These are phyloP conservation scores for Acanthornis magna DNA, from an alignment of 2,797 vertebrate species.

Conservation along the genomic window DNA sequence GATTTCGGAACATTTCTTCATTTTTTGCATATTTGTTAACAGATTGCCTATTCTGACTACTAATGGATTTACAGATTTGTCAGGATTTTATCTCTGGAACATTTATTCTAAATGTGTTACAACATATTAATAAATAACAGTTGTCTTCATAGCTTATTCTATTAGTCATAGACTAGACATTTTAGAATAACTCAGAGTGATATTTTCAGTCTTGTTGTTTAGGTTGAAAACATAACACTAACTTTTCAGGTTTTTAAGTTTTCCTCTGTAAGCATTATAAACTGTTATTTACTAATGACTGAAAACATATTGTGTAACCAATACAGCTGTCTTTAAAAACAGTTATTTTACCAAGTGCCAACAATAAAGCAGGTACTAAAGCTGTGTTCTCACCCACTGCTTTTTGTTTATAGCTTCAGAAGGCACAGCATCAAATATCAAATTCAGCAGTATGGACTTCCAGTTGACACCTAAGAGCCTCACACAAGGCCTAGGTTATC, in stretches of 20 bases:
- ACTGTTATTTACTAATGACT: slow-evolving; percentile 57
- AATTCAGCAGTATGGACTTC: neutral
- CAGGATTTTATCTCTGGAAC: neutral
- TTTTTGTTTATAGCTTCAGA: slow-evolving; percentile 51
- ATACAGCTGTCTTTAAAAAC: slow-evolving; percentile 56
- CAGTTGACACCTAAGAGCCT: slow-evolving; percentile 22
- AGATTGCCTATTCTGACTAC: neutral
- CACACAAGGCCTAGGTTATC: neutral
- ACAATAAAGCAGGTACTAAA: slow-evolving; percentile 55
- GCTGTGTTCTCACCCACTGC: neutral
- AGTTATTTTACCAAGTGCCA: slow-evolving; percentile 55
- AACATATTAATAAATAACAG: neutral
- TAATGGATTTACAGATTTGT: neutral
- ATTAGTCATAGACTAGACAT: neutral
- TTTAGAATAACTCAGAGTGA: neutral
- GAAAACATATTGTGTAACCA: slow-evolving; percentile 42
- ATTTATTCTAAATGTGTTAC: neutral
- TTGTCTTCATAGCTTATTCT: neutral
- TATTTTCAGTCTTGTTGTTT: neutral
- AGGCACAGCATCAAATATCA: slow-evolving; percentile 9
- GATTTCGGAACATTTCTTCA: neutral
- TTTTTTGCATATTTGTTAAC: neutral
- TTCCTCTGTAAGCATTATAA: slow-evolving; percentile 12
- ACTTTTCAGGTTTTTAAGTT: neutral
- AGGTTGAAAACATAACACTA: neutral